Base-by-base conservation (phyloP, 1,140 invertebrate species). In the Ditylenchus dipsaci region DNA sequence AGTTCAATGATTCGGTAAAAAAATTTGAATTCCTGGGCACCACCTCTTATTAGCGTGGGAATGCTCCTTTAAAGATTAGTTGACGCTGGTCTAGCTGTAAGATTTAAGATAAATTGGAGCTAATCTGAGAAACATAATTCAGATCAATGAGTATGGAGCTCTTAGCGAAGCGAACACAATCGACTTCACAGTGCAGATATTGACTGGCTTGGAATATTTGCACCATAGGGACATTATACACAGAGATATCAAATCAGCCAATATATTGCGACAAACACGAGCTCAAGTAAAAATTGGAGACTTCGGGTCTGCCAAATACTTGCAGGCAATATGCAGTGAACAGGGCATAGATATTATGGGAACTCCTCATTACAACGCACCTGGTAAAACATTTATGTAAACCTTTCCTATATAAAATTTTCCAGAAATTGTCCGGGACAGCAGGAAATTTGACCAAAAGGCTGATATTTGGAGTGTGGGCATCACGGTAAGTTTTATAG, bases 71-170 rank as follows among this genome's bases (percentile, higher is more conserved):
- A 38, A 38, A 38, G 11, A 38, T 38, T 5, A 38, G 33, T 38
- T 38, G 11, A 38, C 33, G 33, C 33, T 11, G n/a, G n/a, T n/a
- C n/a, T n/a, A n/a, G n/a, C n/a, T n/a, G n/a, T n/a, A n/a, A n/a
- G n/a, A n/a, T n/a, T n/a, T n/a, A n/a, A n/a, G n/a, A n/a, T n/a
- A n/a, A n/a, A n/a, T n/a, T n/a, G n/a, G 15, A 47, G 45, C 45
- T n/a, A 17, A 47, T n/a, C 15, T 21, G 3, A 38, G 33, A 38
- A 38, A 11, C 11, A 11, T 11, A 3, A 38, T 72, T 65, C 65
- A 75, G 73, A 75, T 75, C 19, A 73, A 17, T 21, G 76, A 75
- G 27, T 80, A 80, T 38, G 73, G 73, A 47, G 75, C 75, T 21
- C 57, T 75, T 23, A 67, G 27, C 19, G 68, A 73, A 53, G 61